phyloP scores from a whole-genome alignment of 2,797 vertebrate genomes.

The Sarcophilus harrisii region DNA sequence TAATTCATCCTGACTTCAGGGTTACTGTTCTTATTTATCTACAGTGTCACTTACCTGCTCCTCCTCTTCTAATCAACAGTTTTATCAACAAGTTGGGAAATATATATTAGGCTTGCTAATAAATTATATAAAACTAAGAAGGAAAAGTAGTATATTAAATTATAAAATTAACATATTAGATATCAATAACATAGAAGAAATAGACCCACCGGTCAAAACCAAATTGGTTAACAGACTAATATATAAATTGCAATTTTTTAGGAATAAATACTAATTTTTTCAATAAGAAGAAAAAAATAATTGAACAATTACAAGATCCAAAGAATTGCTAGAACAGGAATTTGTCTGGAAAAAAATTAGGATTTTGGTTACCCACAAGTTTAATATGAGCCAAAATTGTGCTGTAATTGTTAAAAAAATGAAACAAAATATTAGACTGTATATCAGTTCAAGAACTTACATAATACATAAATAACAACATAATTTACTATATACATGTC shows the following conservation, averaged over 20 bases:
- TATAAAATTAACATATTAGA: not conserved
- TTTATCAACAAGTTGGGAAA: not conserved
- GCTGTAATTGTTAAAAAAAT: not conserved
- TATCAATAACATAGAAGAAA: not conserved
- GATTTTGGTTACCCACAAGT: not conserved
- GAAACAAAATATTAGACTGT: not conserved
- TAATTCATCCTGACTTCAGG: not conserved
- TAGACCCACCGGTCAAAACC: not conserved
- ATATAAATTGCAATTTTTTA: not conserved
- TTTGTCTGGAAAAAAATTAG: not conserved
- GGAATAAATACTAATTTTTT: not conserved
- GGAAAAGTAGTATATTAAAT: not conserved
- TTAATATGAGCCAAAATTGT: not conserved
- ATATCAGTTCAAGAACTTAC: not conserved
- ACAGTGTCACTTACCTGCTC: not conserved
- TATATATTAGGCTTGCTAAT: not conserved
- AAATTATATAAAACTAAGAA: not conserved
- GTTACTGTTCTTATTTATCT: not conserved
- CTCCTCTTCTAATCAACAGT: not conserved
- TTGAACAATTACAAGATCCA: not conserved
- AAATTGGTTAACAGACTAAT: not conserved
- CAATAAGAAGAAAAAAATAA: not conserved
- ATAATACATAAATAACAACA: not conserved
- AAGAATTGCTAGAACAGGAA: not conserved
- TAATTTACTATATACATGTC: not conserved